Evolutionary conservation across 2,888 invertebrate species (phyloP), one percentile per base, ranked within the genome.

Genomic region (Andrena minutula): DNA sequence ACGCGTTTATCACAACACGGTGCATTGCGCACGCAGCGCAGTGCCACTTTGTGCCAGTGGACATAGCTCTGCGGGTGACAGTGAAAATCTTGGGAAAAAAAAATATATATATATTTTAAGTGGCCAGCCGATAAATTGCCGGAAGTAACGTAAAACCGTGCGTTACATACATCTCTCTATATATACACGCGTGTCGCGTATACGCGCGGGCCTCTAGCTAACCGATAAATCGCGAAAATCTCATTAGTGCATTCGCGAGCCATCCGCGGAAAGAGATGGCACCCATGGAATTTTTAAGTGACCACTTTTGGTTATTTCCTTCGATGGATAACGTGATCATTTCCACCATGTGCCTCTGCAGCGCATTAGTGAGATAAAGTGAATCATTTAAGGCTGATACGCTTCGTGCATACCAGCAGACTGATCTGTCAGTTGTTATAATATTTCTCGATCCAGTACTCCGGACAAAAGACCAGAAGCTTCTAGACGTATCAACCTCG

Each of bases 81-180:
- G 90, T 88, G 89, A 87, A 86, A 87, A 88, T 74, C 69, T 86
- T 26, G 56, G 7, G 4, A 10, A 53, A 53, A 56, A 56, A 68
- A 75, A 76, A 84, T 35, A 88, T 89, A 86, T 89, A 85, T 35
- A 88, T 89, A 86, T 89, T 87, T 87, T 88, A 82, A 89, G 87
- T 89, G 87, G 84, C 86, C 89, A 75, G 64, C 87, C 86, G 84
- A 91, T 82, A 89, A 90, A 90, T 91, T 90, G 93, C 94, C 94
- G 94, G 94, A 94, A 94, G 93, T 94, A 94, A 93, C 93, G 94
- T 93, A 92, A 93, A 90, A 90, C 86, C 88, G 87, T 90, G 85
- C 81, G 82, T 86, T 86, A 86, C 82, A 79, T 86, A 75, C 66
- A 72, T 84, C 68, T 85, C 75, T 74, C 61, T 82, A 70, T 65